phyloP scores from a whole-genome alignment of 1,140 invertebrate genomes.

The Hormaphis cornu region DNA sequence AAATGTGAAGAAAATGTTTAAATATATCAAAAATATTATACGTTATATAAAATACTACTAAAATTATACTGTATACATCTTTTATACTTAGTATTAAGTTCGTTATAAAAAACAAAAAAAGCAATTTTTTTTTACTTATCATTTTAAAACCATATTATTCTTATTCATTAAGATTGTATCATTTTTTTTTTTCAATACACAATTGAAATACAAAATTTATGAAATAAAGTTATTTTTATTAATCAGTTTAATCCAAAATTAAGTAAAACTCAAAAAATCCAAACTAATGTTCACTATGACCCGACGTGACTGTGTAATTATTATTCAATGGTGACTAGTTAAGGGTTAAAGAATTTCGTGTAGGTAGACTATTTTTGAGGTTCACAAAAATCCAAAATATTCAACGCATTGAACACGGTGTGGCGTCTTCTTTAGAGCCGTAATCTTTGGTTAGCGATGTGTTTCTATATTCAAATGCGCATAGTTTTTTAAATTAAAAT shows the following conservation, averaged over 20 bases:
- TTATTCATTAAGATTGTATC: background rate
- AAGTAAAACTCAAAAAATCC: no score
- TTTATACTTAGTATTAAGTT: background rate
- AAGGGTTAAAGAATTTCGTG: no score
- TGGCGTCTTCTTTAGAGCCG: no score
- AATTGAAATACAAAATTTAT: slow-evolving; percentile 5
- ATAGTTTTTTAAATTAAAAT: no score
- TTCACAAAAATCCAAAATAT: no score
- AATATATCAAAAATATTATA: background rate
- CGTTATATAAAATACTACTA: background rate
- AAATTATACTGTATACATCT: background rate
- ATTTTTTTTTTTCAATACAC: background rate
- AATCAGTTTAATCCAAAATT: background rate
- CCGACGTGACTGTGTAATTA: no score
- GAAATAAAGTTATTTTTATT: slow-evolving; percentile 35
- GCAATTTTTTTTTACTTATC: background rate
- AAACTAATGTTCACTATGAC: no score
- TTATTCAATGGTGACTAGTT: no score
- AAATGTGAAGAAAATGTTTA: background rate
- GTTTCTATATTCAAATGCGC: no score
- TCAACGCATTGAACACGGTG: no score
- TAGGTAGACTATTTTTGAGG: no score
- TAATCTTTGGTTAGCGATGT: no score
- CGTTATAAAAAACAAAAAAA: background rate
- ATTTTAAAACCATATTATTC: background rate